phyloP scores from a whole-genome alignment of 2,113 vertebrate genomes.

The Neodon shergylaensis region DNA sequence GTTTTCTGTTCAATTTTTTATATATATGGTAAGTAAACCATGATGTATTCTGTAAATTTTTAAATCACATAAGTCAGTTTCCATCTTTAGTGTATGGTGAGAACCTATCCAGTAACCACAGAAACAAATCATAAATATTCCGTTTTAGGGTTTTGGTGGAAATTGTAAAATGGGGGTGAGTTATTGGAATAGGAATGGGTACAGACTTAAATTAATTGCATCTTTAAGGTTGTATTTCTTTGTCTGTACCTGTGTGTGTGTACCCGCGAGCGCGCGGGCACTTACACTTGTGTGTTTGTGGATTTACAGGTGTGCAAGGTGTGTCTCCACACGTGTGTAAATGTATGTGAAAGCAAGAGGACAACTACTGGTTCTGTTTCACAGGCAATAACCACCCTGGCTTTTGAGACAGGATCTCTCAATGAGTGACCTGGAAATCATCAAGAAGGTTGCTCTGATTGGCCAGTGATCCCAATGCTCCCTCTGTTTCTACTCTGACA shows the following conservation, averaged over 20 bases:
- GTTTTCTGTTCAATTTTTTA: constrained; percentile 54
- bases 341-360: neutral
- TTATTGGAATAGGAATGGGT: neutral
- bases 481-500: neutral
- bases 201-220: neutral
- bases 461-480: neutral
- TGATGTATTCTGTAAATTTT: constrained; percentile 49
- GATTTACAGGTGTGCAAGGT: too few relatives aligned
- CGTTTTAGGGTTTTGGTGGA: neutral
- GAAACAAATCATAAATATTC: constrained; percentile 39
- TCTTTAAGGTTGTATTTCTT: neutral
- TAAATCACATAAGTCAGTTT: constrained; percentile 52
- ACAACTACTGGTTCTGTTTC: neutral
- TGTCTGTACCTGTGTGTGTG: neutral
- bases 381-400: neutral
- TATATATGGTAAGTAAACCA: constrained; percentile 59
- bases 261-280: neutral
- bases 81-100: constrained; percentile 35
- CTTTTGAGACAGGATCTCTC: neutral
- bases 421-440: too few relatives aligned
- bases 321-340: neutral
- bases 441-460: neutral
- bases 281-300: neutral
- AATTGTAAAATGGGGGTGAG: neutral
- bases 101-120: constrained; percentile 64